phyloP scores from a whole-genome alignment of 2,113 vertebrate genomes.

The Geococcyx californianus region DNA sequence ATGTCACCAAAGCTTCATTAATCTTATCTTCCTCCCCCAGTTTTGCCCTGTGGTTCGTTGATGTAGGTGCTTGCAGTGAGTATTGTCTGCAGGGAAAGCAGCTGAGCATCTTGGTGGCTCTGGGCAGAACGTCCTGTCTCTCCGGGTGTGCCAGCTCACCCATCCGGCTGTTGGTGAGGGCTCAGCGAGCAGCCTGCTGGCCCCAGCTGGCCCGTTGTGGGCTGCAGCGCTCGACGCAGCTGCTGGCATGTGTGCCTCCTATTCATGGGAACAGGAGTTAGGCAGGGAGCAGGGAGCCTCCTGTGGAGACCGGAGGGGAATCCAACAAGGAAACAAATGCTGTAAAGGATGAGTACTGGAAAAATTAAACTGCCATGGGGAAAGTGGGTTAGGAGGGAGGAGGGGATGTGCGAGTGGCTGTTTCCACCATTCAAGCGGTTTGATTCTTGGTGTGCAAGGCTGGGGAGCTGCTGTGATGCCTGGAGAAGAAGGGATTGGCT shows the following conservation, averaged over 20 bases:
- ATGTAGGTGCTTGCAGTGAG: neutral
- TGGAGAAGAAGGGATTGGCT: neutral
- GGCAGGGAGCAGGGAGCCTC: neutral
- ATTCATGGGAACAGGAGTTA: slow-evolving; percentile 8
- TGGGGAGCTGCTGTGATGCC: neutral
- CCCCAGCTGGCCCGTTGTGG: neutral
- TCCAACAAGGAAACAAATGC: neutral
- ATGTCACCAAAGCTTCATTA: neutral
- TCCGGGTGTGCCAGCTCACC: neutral
- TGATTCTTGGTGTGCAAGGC: neutral
- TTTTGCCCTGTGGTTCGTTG: neutral
- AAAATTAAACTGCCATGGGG: neutral
- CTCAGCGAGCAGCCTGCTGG: neutral
- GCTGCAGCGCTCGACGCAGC: neutral
- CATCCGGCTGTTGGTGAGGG: accelerated
- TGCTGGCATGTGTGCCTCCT: neutral
- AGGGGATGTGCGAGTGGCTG: neutral
- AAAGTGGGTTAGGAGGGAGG: neutral
- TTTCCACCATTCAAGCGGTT: neutral
- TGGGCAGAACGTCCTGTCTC: neutral
- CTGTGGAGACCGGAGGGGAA: neutral
- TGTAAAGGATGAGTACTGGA: neutral
- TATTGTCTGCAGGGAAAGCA: too few relatives aligned
- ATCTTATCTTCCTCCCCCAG: neutral
- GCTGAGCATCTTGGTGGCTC: accelerated